These are phyloP conservation scores for western clawed frog (Xenopus tropicalis) DNA, from an alignment of 2,113 vertebrate genomes.

Conservation along the genomic window UCB_Xtro_10.0 CM004447.2:76385501-76386000, in stretches of 20 bases:
- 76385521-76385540: constrained; percentile 13
- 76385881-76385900: not conserved
- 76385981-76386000: too few relatives aligned
- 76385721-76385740: constrained; percentile 34
- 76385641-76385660: constrained; percentile 30
- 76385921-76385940: too few relatives aligned
- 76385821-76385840: constrained; percentile 33
- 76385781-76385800: constrained; percentile 17
- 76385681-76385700: constrained; percentile 38
- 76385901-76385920: too few relatives aligned
- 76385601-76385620: constrained; percentile 22
- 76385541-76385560: constrained; percentile 36
- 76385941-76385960: too few relatives aligned
- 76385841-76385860: constrained; percentile 27
- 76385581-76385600: constrained; percentile 12
- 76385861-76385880: constrained; percentile 11
- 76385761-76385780: constrained; percentile 28
- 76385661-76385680: constrained; percentile 31
- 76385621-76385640: constrained; percentile 26
- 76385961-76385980: too few relatives aligned
- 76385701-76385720: constrained; percentile 39
- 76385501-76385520: not conserved
- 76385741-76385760: constrained; percentile 40
- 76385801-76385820: constrained; percentile 40
- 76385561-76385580: constrained; percentile 10